These are phyloP conservation scores for Callionymus lyra DNA, from an alignment of 2,113 vertebrate genomes.

Conservation along the genomic window DNA sequence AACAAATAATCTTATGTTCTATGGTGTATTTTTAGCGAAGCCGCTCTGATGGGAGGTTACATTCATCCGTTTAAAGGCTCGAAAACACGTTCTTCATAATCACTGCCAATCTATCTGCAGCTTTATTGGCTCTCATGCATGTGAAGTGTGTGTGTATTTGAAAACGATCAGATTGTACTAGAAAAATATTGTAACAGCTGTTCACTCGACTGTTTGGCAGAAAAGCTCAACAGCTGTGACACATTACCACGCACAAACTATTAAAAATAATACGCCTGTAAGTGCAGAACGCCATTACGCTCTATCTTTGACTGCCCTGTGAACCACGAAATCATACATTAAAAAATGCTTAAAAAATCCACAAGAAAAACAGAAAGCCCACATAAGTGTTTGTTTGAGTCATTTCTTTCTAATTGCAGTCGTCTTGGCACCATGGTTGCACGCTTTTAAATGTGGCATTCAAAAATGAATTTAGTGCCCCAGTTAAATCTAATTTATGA, in stretches of 20 bases:
- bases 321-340: slow-evolving; percentile 1
- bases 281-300: slow-evolving; percentile 17
- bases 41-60: no score
- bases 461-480: slow-evolving; percentile 21
- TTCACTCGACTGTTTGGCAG: slow-evolving; percentile 40
- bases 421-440: slow-evolving; percentile 8
- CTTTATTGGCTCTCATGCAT: not conserved
- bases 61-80: no score
- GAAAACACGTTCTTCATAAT: no score
- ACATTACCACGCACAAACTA: slow-evolving; percentile 21
- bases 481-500: slow-evolving; percentile 38
- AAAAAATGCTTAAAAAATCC: slow-evolving; percentile 2
- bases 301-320: slow-evolving; percentile 10
- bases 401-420: slow-evolving; percentile 11
- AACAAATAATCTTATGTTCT: no score
- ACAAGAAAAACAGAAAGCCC: slow-evolving; percentile 17
- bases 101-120: no score
- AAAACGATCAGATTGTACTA: slow-evolving; percentile 2
- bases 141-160: no score
- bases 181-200: slow-evolving; percentile 46
- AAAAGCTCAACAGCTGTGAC: slow-evolving; percentile 48
- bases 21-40: no score
- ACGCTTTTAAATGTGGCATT: slow-evolving; percentile 18
- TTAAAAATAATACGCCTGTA: slow-evolving; percentile 13
- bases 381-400: slow-evolving; percentile 8